phyloP scores from a whole-genome alignment of 2,113 vertebrate species.

The Bagarius yarrelli region DNA sequence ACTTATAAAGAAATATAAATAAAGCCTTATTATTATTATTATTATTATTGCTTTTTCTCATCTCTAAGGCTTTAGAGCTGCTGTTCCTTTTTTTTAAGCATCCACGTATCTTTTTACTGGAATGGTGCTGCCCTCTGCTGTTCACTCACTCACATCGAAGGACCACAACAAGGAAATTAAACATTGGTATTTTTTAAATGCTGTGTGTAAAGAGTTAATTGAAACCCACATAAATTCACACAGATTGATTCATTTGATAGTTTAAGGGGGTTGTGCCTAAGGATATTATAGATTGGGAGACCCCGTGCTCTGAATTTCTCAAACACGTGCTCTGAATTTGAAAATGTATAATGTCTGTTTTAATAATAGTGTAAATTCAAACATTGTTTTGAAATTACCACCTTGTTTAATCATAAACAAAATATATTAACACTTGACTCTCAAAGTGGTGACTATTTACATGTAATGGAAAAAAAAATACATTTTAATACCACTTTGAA shows the following conservation, averaged over 20 bases:
- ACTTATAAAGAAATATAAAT: too few species aligned
- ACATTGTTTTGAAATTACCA: not conserved
- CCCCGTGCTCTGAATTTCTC: too few species aligned
- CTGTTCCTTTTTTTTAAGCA: too few species aligned
- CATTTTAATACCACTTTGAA: not conserved
- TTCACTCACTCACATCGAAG: not conserved
- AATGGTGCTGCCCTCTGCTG: conserved; percentile 28
- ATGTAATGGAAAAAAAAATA: not conserved
- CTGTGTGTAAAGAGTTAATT: not conserved
- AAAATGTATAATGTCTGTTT: not conserved
- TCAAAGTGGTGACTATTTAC: not conserved
- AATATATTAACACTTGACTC: not conserved
- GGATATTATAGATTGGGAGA: not conserved
- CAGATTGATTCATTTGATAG: not conserved
- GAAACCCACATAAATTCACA: not conserved
- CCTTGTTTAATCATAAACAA: not conserved
- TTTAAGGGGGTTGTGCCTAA: not conserved
- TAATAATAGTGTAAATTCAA: not conserved
- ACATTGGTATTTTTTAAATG: not conserved
- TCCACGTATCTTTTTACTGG: too few species aligned
- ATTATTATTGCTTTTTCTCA: too few species aligned
- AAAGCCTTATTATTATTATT: too few species aligned
- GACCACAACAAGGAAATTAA: too few species aligned
- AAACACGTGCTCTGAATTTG: not conserved
- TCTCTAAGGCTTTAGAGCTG: too few species aligned